Percentiles rank a stretch among this genome's conserved stretches.
Evolutionary conservation across 2,797 vertebrate genomes (phyloP).

Genomic region (Karalla daura): DNA sequence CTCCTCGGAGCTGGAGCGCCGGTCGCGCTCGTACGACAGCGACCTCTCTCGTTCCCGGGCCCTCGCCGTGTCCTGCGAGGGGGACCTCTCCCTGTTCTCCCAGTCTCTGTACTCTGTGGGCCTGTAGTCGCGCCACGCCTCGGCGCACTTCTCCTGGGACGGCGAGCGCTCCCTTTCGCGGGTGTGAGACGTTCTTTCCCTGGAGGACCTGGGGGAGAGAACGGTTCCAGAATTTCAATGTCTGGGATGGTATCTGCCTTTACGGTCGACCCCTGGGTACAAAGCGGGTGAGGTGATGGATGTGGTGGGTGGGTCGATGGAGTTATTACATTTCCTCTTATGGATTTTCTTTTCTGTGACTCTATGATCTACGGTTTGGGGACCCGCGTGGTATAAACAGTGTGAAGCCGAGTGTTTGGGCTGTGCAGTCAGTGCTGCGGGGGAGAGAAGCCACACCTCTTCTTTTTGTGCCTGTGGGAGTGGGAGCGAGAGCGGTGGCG

Average conservation of each 20-base stretch:
- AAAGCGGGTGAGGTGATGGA: no score
- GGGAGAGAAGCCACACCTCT: conserved; percentile 75
- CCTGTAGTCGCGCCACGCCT: conserved; percentile 66
- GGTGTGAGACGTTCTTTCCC: conserved; percentile 76
- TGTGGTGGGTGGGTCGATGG: no score
- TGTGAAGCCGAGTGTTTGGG: no score
- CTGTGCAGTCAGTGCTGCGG: no score
- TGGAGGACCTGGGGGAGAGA: conserved; percentile 69
- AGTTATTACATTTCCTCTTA: no score
- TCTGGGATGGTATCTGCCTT: no score
- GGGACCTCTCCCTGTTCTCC: conserved; percentile 69
- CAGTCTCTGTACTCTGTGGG: conserved; percentile 56
- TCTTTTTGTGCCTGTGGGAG: conserved; percentile 85
- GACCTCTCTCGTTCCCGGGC: conserved; percentile 80
- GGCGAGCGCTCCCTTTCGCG: conserved; percentile 71
- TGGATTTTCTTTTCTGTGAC: no score
- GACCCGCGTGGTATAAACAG: no score
- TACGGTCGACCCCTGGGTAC: no score
- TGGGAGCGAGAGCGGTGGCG: conserved; percentile 85
- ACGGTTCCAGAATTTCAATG: neutral
- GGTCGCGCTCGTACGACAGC: conserved; percentile 80
- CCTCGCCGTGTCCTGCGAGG: conserved; percentile 70
- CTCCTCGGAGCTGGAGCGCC: conserved; percentile 85
- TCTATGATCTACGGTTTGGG: no score
- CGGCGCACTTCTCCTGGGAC: conserved; percentile 74